These are phyloP conservation scores for Danaus plexippus DNA, from an alignment of 1,140 invertebrate genomes.

Conservation along the genomic window DNA sequence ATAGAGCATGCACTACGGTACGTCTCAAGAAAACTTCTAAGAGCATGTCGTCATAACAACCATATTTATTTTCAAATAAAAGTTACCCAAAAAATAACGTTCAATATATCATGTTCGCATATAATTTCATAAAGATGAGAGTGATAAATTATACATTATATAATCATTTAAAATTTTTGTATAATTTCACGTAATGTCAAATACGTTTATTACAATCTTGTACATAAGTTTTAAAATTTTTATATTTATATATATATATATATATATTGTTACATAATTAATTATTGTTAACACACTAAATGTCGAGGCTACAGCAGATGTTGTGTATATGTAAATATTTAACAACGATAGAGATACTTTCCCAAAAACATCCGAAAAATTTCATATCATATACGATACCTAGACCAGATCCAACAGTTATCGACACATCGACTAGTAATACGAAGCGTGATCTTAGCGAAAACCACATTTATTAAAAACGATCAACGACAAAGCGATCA, in stretches of 20 bases:
- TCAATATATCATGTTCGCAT: too few relatives aligned
- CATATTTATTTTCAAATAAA: too few relatives aligned
- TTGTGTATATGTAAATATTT: conserved; percentile 52
- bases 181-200: too few relatives aligned
- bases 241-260: conserved; percentile 33
- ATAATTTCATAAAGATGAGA: too few relatives aligned
- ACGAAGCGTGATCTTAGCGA: conserved; percentile 29
- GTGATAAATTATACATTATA: too few relatives aligned
- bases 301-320: conserved; percentile 24
- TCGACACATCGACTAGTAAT: conserved; percentile 27
- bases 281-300: conserved; percentile 45
- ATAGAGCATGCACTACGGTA: too few relatives aligned
- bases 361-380: conserved; percentile 27
- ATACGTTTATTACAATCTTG: too few relatives aligned
- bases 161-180: too few relatives aligned
- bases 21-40: too few relatives aligned
- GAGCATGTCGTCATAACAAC: too few relatives aligned
- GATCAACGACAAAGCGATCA: conserved; percentile 63
- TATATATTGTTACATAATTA: conserved; percentile 31
- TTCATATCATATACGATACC: conserved; percentile 34
- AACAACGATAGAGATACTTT: conserved; percentile 57
- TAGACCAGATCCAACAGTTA: conserved; percentile 24
- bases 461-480: conserved; percentile 47
- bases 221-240: conserved; percentile 26
- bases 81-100: too few relatives aligned